These are phyloP conservation scores for Ceratina australensis DNA, from an alignment of 1,140 invertebrate genomes.

Conservation along the genomic window DNA sequence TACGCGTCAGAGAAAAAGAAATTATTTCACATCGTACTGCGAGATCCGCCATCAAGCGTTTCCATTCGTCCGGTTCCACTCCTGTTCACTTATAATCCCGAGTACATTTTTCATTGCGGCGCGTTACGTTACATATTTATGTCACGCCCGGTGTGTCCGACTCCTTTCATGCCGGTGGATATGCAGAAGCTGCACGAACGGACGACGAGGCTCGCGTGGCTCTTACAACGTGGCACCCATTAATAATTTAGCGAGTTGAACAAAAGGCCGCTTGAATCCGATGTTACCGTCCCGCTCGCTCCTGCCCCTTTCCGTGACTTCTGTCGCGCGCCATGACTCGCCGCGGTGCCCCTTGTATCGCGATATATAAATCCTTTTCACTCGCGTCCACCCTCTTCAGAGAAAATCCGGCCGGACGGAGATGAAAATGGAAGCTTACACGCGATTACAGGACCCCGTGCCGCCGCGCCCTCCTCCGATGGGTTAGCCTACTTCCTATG, in stretches of 20 bases:
- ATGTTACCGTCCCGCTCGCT: slow-evolving; percentile 27
- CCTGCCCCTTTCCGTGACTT: neutral
- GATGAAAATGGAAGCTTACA: slow-evolving; percentile 58
- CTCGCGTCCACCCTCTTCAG: slow-evolving; percentile 22
- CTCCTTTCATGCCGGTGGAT: slow-evolving; percentile 58
- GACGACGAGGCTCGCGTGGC: slow-evolving; percentile 33
- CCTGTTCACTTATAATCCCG: slow-evolving; percentile 52
- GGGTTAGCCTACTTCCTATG: slow-evolving; percentile 60
- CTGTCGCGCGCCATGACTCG: slow-evolving; percentile 8
- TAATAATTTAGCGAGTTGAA: slow-evolving; percentile 64
- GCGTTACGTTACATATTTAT: slow-evolving; percentile 66
- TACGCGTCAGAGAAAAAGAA: too few relatives aligned
- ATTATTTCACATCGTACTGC: too few relatives aligned
- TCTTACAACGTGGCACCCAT: slow-evolving; percentile 54
- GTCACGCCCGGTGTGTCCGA: slow-evolving; percentile 56
- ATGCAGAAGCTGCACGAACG: slow-evolving; percentile 54
- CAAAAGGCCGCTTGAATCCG: slow-evolving; percentile 62
- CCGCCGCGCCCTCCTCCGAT: slow-evolving; percentile 42
- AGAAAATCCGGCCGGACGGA: slow-evolving; percentile 47
- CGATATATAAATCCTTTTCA: slow-evolving; percentile 58
- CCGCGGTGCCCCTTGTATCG: slow-evolving; percentile 36
- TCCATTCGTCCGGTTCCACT: neutral
- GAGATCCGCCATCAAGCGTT: too few relatives aligned
- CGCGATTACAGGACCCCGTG: slow-evolving; percentile 52
- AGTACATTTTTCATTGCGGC: slow-evolving; percentile 61